phyloP scores from a whole-genome alignment of 2,113 vertebrate species.

The Tragelaphus imberbis region DNA sequence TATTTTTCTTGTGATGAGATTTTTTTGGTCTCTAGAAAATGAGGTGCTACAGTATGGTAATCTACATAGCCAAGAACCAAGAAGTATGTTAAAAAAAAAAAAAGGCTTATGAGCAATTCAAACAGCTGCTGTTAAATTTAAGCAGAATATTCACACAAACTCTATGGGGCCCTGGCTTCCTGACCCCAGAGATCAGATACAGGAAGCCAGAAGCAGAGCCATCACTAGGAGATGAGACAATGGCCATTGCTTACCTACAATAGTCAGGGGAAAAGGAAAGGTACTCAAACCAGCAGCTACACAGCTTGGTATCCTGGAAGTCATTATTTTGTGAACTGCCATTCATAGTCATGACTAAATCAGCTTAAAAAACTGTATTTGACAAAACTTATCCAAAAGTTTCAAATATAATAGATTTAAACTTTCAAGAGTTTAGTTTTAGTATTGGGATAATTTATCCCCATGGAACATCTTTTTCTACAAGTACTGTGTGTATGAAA shows the following conservation, averaged over 20 bases:
- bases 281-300: neutral
- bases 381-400: neutral
- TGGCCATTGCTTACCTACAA: neutral
- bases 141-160: neutral
- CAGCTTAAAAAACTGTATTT: neutral
- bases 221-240: neutral
- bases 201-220: neutral
- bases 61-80: neutral
- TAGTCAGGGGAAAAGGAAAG: neutral
- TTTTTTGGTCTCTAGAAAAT: constrained; percentile 27
- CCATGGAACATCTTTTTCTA: neutral
- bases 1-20: neutral
- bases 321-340: neutral
- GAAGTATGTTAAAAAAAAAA: neutral
- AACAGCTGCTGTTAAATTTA: neutral
- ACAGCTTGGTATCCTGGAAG: neutral
- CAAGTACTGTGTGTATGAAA: neutral
- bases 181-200: neutral
- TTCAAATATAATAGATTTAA: neutral
- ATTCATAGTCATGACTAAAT: neutral
- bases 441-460: neutral
- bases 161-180: neutral
- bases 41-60: neutral
- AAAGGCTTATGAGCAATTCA: neutral
- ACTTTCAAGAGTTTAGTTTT: neutral